phyloP scores from a whole-genome alignment of 2,113 vertebrate genomes.

The Cardinalis cardinalis region DNA sequence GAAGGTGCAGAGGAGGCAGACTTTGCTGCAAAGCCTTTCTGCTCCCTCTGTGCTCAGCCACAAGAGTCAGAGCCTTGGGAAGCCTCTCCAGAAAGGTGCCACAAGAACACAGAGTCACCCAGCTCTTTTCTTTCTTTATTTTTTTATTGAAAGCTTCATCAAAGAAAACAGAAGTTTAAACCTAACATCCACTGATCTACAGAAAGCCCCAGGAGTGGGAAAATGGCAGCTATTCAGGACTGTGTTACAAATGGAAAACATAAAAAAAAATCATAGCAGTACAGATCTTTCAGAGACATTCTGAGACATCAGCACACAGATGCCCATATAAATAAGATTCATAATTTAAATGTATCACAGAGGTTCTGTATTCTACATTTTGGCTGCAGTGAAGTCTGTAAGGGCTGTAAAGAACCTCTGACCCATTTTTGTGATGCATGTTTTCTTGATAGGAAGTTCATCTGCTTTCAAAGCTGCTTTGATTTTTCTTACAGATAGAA shows the following conservation, averaged over 20 bases:
- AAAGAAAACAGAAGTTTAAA: constrained; percentile 97
- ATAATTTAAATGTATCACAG: constrained; percentile 77
- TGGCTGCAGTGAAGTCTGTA: constrained; percentile 64
- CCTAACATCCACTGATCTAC: constrained; percentile 97
- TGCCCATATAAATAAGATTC: constrained; percentile 81
- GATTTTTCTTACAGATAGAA: constrained; percentile 56
- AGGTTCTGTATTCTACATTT: constrained; percentile 76
- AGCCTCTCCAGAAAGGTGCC: neutral
- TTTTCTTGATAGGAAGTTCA: constrained; percentile 39
- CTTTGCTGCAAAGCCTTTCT: neutral
- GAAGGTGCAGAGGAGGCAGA: neutral
- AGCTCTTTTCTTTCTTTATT: constrained; percentile 61
- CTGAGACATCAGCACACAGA: constrained; percentile 89
- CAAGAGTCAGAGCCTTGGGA: neutral
- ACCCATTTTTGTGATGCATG: constrained; percentile 8
- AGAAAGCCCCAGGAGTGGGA: constrained; percentile 91
- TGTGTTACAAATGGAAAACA: constrained; percentile 86
- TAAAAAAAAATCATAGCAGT: constrained; percentile 75
- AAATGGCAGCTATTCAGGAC: constrained; percentile 84
- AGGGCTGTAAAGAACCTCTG: constrained; percentile 59
- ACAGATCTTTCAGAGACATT: constrained; percentile 79
- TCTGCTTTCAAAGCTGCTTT: constrained; percentile 41
- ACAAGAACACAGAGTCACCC: constrained; percentile 56
- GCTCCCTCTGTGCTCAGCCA: neutral
- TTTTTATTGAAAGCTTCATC: constrained; percentile 99